phyloP scores from a whole-genome alignment of 1,140 invertebrate genomes.

The Plutomurus gul region DNA sequence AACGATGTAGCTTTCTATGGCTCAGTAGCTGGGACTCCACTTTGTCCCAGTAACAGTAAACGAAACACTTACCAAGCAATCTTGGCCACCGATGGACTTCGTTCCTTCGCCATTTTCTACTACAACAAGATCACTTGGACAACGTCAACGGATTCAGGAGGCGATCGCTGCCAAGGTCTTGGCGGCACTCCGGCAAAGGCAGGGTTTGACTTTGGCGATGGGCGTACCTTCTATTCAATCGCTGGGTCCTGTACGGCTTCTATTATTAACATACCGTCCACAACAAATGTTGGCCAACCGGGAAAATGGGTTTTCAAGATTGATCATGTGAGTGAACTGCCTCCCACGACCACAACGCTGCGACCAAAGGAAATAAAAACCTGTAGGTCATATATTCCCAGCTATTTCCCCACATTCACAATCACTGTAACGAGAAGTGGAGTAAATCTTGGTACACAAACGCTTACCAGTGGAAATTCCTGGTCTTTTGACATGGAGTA shows the following conservation, averaged over 20 bases:
- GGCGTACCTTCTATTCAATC: constrained; percentile 17
- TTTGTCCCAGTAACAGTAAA: background rate
- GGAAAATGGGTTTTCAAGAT: too few relatives aligned
- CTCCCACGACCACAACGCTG: background rate
- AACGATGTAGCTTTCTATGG: constrained; percentile 33
- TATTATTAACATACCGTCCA: too few relatives aligned
- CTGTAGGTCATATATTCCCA: background rate
- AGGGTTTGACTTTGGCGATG: constrained; percentile 42
- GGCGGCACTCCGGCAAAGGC: constrained; percentile 42
- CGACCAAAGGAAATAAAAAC: background rate
- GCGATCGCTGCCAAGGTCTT: constrained; percentile 45
- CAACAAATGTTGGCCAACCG: too few relatives aligned
- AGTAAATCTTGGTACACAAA: background rate
- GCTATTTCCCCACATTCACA: background rate
- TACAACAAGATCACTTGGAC: constrained; percentile 57
- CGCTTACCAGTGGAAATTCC: background rate
- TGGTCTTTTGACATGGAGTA: background rate
- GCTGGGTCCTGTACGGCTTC: too few relatives aligned
- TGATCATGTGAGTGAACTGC: too few relatives aligned
- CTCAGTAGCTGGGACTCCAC: background rate
- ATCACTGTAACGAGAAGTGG: background rate
- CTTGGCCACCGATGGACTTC: constrained; percentile 54
- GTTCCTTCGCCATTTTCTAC: constrained; percentile 57
- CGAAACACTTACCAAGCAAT: constrained; percentile 58
- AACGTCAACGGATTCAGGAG: constrained; percentile 55